Evolutionary conservation across 2,888 invertebrate species (phyloP).

Genomic region (Hypolimnas misippus): DNA sequence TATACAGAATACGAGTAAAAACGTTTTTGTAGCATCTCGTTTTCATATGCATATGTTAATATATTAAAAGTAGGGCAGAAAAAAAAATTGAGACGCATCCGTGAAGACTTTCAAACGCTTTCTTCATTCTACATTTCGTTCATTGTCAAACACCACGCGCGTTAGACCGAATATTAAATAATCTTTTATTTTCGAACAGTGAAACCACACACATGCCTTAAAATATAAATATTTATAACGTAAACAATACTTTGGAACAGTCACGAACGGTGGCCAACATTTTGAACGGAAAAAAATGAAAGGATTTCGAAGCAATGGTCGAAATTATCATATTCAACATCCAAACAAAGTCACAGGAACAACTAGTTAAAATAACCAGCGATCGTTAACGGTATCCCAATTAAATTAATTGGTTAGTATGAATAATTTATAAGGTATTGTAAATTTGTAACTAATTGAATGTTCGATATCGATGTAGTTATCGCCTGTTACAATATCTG

Average conservation of each 20-base stretch:
- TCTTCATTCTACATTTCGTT: slow-evolving; percentile 30
- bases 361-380: not conserved
- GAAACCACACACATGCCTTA: not conserved
- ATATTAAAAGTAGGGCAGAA: slow-evolving; percentile 28
- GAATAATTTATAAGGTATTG: slow-evolving; percentile 2
- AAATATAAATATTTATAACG: too few species aligned
- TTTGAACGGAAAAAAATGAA: too few species aligned
- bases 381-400: not conserved
- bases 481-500: not conserved
- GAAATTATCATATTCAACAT: not conserved
- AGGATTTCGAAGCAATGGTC: too few species aligned
- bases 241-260: not conserved
- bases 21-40: not conserved
- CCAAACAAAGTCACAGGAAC: not conserved
- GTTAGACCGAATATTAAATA: slow-evolving; percentile 14
- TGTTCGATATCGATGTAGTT: not conserved
- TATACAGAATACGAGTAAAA: not conserved
- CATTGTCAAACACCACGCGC: slow-evolving; percentile 24
- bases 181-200: slow-evolving; percentile 16
- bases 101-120: slow-evolving; percentile 37
- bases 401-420: slow-evolving; percentile 10
- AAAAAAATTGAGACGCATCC: slow-evolving; percentile 29
- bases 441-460: slow-evolving; percentile 7
- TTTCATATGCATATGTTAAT: slow-evolving; percentile 21
- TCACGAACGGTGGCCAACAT: too few species aligned